These are phyloP conservation scores for Apus apus DNA, from an alignment of 2,113 vertebrate genomes.

Conservation along the genomic window DNA sequence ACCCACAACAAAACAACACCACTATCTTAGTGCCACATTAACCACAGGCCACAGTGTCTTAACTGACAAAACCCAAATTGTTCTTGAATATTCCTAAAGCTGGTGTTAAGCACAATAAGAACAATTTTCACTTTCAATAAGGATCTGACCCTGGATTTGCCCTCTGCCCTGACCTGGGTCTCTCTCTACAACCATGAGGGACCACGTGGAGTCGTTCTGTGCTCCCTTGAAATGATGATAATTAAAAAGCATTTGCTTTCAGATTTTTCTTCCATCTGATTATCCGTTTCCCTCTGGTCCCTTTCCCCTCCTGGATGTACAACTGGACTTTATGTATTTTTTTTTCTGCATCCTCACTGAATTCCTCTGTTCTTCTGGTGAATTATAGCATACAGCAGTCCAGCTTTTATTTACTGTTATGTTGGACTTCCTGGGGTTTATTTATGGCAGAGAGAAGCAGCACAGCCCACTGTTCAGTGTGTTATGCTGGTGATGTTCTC, in stretches of 20 bases:
- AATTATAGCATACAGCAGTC: neutral
- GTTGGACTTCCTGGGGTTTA: neutral
- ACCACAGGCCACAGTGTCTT: constrained; percentile 66
- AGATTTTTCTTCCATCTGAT: constrained; percentile 54
- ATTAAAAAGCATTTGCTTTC: constrained; percentile 65
- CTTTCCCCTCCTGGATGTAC: neutral
- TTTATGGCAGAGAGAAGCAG: constrained; percentile 1
- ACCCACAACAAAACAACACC: neutral
- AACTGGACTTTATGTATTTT: neutral
- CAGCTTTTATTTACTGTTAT: neutral
- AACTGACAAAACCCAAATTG: constrained; percentile 72
- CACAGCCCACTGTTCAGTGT: neutral
- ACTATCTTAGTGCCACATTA: constrained; percentile 62
- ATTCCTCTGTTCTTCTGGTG: neutral
- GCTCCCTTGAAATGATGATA: constrained; percentile 52
- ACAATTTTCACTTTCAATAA: constrained; percentile 75
- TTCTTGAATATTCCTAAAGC: constrained; percentile 77
- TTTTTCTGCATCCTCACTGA: neutral
- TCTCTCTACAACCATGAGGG: constrained; percentile 68
- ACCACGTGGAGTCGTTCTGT: constrained; percentile 57
- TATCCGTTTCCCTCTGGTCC: neutral
- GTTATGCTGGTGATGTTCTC: neutral
- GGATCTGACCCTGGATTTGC: constrained; percentile 68
- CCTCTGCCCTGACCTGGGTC: constrained; percentile 72
- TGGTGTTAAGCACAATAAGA: constrained; percentile 74